Evolutionary conservation across 2,797 vertebrate species (phyloP), one percentile per base, ranked within the genome.

Genomic region (Falco naumanni): DNA sequence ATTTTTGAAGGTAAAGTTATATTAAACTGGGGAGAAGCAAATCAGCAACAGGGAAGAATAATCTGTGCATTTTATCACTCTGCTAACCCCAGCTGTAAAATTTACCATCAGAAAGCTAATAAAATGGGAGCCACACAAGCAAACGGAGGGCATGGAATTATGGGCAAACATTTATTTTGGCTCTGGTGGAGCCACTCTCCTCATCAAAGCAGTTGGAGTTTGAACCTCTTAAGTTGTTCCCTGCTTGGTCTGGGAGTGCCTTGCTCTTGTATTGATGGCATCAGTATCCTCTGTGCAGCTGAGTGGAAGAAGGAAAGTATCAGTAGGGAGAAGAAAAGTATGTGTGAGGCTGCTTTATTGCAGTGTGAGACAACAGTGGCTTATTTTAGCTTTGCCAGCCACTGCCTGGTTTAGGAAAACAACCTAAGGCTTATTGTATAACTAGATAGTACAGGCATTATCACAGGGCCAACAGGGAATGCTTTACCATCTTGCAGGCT

Each of bases 151-250:
- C 90, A 95, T 0, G 0, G 56, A 79, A 81, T 85, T 96, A 92
- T 91, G 6, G 9, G 90, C 91, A 97, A 97, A 96, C 95, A 90
- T 96, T 97, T 96, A 86, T 96, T 96, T 95, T 97, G 96, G 95
- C 92, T 88, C 90, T 82, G 59, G 48, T 65, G 48, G 89, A 89
- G 66, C 76, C 69, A 63, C 64, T 95, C 84, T 89, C 43, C 63
- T 88, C 92, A 96, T 96, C 82, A 96, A 97, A 96, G 92, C 0
- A 0, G 43, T 39, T 89, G 95, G 93, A 97, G 63, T 95, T 94
- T 94, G 94, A 94, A 92, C 94, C 31, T 89, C 80, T 94, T 75
- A 91, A 87, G 57, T 60, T 87, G 72, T 65, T 93, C 68, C 60
- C 54, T 75, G 34, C 64, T 61, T 3, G 10, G 78, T 53, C 53